Conservation (phyloP, 1,140 invertebrate species). For the Zaprionus camerounensis region DNA sequence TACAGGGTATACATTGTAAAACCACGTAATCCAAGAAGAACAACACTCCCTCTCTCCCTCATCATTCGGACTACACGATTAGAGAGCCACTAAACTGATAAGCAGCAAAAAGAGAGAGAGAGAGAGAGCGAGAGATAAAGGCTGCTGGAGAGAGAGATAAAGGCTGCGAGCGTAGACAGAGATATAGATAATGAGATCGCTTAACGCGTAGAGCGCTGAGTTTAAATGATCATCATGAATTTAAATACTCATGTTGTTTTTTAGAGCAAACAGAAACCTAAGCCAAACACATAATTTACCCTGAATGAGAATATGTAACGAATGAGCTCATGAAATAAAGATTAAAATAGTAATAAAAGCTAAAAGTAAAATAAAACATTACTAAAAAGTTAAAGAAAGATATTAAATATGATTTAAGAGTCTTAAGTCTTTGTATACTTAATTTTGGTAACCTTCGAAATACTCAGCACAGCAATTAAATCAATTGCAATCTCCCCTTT, state of each 20-base stretch:
- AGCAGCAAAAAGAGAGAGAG: not conserved
- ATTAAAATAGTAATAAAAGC: not conserved
- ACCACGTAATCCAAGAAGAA: not conserved
- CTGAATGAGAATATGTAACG: not conserved
- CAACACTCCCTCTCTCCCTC: not conserved
- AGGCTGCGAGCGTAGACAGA: not conserved
- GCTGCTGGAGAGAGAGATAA: not conserved
- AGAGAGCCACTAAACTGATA: constrained; percentile 1
- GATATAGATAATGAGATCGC: constrained; percentile 11
- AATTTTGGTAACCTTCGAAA: not conserved
- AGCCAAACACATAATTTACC: not conserved
- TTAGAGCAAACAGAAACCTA: not conserved
- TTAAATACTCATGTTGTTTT: not conserved
- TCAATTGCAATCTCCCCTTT: not conserved
- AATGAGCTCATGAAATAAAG: not conserved
- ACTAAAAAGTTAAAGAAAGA: not conserved
- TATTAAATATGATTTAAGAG: not conserved
- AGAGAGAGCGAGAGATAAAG: not conserved
- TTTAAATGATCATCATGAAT: not conserved
- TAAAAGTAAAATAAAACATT: not conserved
- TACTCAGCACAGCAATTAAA: not conserved
- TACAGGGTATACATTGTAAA: not conserved
- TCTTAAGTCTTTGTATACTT: too few relatives aligned
- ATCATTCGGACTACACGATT: not conserved
- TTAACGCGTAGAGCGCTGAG: not conserved